Evolutionary conservation across 1,140 invertebrate genomes (phyloP).

Genomic region (Eueides isabella): DNA sequence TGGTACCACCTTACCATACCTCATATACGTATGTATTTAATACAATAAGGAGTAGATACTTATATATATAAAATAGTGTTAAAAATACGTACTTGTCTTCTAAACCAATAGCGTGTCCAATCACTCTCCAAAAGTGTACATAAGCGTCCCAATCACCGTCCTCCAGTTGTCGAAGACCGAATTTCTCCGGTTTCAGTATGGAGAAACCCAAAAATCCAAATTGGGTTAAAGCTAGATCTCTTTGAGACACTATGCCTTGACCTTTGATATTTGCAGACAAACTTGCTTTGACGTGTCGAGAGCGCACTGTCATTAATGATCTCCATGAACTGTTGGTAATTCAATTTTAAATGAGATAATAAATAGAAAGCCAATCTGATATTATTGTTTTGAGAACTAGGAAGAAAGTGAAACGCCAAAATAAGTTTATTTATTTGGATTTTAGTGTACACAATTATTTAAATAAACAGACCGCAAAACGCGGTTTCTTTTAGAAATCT

Average conservation of each 20-base stretch:
- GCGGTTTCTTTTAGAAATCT: too few species aligned
- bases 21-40: too few species aligned
- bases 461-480: too few species aligned
- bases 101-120: conserved; percentile 91
- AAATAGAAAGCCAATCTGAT: too few species aligned
- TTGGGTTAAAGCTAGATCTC: conserved; percentile 92
- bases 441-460: too few species aligned
- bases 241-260: conserved; percentile 85
- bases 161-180: conserved; percentile 83
- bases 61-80: too few species aligned
- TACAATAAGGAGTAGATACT: too few species aligned
- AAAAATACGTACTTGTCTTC: conserved; percentile 85
- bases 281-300: conserved; percentile 85
- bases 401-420: too few species aligned
- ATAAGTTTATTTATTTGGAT: too few species aligned
- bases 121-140: conserved; percentile 92
- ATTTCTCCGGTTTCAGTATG: conserved; percentile 84
- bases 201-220: conserved; percentile 93
- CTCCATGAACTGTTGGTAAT: conserved; percentile 82
- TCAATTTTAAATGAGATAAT: too few species aligned
- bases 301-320: conserved; percentile 86
- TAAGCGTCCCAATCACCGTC: conserved; percentile 85
- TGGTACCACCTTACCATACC: too few species aligned
- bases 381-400: too few species aligned
- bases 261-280: conserved; percentile 71